Evolutionary conservation across 2,797 vertebrate species (phyloP).

Genomic region (Bovichtus diacanthus): DNA sequence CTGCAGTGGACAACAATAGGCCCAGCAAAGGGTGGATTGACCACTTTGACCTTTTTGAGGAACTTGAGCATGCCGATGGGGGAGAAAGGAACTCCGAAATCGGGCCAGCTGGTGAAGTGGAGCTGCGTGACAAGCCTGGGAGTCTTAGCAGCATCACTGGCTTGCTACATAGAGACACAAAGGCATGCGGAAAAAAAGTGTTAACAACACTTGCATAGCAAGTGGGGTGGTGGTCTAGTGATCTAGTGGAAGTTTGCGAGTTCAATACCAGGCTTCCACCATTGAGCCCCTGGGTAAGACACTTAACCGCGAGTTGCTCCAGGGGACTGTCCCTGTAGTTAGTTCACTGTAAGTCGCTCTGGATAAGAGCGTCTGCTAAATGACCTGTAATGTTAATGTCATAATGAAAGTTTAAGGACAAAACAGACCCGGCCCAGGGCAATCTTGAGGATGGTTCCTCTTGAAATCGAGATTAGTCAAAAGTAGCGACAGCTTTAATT

Average conservation of each 20-base stretch:
- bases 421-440: neutral
- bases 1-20: conserved; percentile 96
- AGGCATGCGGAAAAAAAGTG: neutral
- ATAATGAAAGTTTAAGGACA: neutral
- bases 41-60: conserved; percentile 93
- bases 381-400: too few relatives aligned
- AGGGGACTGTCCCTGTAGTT: too few relatives aligned
- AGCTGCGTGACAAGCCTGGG: conserved; percentile 92
- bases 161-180: conserved; percentile 85
- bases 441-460: neutral
- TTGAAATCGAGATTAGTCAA: neutral
- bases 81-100: conserved; percentile 98
- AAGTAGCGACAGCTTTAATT: neutral
- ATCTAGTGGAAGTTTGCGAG: too few relatives aligned
- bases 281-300: too few relatives aligned
- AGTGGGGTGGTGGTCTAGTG: too few relatives aligned
- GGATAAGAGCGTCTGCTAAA: too few relatives aligned
- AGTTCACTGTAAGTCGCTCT: too few relatives aligned
- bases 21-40: conserved; percentile 90
- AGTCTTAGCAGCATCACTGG: conserved; percentile 90
- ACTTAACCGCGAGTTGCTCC: too few relatives aligned
- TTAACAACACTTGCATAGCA: neutral
- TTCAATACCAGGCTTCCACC: too few relatives aligned
- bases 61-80: conserved; percentile 99
- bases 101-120: conserved; percentile 99